Evolutionary conservation across 2,888 invertebrate genomes (phyloP).

Genomic region (Drosophila aldrichi): DNA sequence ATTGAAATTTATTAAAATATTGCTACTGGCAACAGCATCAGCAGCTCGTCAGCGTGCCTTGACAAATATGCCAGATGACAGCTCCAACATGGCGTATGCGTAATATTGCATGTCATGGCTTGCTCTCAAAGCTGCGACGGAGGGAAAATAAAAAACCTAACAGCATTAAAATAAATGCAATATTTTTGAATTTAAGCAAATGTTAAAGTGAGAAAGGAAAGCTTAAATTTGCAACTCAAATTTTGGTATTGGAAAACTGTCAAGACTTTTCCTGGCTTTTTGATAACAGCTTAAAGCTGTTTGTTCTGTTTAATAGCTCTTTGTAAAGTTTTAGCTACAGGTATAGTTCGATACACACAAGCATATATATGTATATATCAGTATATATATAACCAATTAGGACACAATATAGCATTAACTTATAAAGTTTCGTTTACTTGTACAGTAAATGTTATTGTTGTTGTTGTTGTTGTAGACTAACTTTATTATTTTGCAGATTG

Average conservation of each 20-base stretch:
- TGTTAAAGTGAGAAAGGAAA: background rate
- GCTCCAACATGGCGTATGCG: slow-evolving; percentile 50
- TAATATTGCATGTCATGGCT: slow-evolving; percentile 50
- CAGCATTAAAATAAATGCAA: slow-evolving; percentile 4
- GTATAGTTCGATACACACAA: background rate
- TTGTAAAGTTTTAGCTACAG: slow-evolving; percentile 4
- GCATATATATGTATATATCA: background rate
- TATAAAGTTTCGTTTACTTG: slow-evolving; percentile 13
- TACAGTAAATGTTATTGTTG: background rate
- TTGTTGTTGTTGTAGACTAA: slow-evolving; percentile 24
- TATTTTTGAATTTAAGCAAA: background rate
- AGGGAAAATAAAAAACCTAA: background rate
- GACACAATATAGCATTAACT: slow-evolving; percentile 31
- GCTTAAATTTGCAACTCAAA: background rate
- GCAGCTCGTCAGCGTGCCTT: slow-evolving; percentile 17
- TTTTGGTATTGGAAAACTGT: background rate
- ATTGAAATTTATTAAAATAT: background rate
- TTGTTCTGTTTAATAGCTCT: background rate
- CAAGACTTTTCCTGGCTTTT: background rate
- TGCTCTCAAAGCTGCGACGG: background rate
- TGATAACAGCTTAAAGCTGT: background rate
- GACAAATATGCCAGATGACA: slow-evolving; percentile 53
- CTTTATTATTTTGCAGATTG: slow-evolving; percentile 48
- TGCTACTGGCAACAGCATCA: slow-evolving; percentile 11
- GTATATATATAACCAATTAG: slow-evolving; percentile 13